These are phyloP conservation scores for Probaryconus sp. DNA, from an alignment of 1,140 invertebrate genomes.

Conservation along the genomic window DNA sequence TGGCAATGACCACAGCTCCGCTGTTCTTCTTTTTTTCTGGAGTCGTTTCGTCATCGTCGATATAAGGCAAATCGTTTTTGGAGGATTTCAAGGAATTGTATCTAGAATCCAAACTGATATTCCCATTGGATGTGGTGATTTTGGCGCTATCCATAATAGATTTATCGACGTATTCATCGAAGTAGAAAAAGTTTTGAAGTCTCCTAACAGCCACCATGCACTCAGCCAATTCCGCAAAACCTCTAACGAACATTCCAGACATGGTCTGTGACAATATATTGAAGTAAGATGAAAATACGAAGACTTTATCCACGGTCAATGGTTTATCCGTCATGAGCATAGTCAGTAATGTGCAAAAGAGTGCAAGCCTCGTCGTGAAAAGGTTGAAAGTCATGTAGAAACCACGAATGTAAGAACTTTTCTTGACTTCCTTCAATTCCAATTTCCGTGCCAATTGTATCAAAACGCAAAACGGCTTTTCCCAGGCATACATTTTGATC, in stretches of 20 bases:
- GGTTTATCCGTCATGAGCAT: constrained; percentile 79
- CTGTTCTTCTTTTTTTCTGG: constrained; percentile 53
- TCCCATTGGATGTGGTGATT: constrained; percentile 49
- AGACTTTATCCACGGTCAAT: constrained; percentile 81
- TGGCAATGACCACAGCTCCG: constrained; percentile 53
- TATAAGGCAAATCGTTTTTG: constrained; percentile 65
- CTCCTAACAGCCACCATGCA: constrained; percentile 81
- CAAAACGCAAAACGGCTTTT: constrained; percentile 83
- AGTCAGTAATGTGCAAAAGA: constrained; percentile 82
- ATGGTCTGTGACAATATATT: constrained; percentile 82
- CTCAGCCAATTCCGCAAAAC: constrained; percentile 82
- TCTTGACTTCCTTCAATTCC: constrained; percentile 82
- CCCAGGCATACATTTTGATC: constrained; percentile 91
- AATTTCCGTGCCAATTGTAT: constrained; percentile 80
- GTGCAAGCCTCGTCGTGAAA: constrained; percentile 83
- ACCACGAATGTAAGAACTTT: constrained; percentile 84
- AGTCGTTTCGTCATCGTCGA: constrained; percentile 64
- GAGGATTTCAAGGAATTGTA: constrained; percentile 34
- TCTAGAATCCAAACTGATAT: constrained; percentile 45
- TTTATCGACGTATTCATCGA: constrained; percentile 75
- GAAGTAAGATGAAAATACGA: constrained; percentile 83
- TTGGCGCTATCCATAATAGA: constrained; percentile 18
- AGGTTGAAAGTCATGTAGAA: constrained; percentile 86
- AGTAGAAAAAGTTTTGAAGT: constrained; percentile 79
- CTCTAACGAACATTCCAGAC: constrained; percentile 85